Conservation (phyloP, 1,140 invertebrate genomes). For the Matsumurasca onukii region DNA sequence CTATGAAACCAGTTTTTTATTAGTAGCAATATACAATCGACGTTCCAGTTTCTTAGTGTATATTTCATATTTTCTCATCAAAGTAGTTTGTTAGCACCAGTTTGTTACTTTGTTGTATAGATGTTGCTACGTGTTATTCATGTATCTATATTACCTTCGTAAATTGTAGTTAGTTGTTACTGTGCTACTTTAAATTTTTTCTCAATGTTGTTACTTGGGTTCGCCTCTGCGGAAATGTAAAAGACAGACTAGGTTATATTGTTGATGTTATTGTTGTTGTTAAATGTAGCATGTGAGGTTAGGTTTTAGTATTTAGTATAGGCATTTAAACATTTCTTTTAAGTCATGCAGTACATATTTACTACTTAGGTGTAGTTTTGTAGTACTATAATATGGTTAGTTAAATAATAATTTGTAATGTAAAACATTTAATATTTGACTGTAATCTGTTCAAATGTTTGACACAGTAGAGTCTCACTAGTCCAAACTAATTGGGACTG, state of each 20-base stretch:
- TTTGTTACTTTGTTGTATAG: slow-evolving; percentile 17
- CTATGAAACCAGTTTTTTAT: neutral
- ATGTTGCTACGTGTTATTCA: slow-evolving; percentile 6
- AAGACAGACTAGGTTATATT: slow-evolving; percentile 17
- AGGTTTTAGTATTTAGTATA: slow-evolving; percentile 4
- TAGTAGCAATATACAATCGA: neutral
- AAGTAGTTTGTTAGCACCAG: neutral
- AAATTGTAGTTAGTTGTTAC: slow-evolving; percentile 6
- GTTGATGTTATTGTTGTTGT: slow-evolving; percentile 25
- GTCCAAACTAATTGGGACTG: too few relatives aligned
- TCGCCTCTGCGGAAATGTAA: slow-evolving; percentile 2
- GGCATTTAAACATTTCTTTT: slow-evolving; percentile 11
- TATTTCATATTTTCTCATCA: neutral
- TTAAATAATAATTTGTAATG: too few relatives aligned
- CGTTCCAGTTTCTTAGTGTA: slow-evolving; percentile 14
- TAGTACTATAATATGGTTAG: too few relatives aligned
- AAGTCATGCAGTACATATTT: slow-evolving; percentile 18
- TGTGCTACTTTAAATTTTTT: neutral
- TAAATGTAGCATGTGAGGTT: slow-evolving; percentile 25
- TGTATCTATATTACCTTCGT: slow-evolving; percentile 4
- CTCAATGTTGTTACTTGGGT: slow-evolving; percentile 21
- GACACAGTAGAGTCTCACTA: too few relatives aligned
- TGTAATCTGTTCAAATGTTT: too few relatives aligned
- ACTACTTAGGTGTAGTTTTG: too few relatives aligned
- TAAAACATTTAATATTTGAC: too few relatives aligned